These are phyloP conservation scores for Acronicta alni DNA, from an alignment of 2,888 invertebrate species.

Conservation along the genomic window DNA sequence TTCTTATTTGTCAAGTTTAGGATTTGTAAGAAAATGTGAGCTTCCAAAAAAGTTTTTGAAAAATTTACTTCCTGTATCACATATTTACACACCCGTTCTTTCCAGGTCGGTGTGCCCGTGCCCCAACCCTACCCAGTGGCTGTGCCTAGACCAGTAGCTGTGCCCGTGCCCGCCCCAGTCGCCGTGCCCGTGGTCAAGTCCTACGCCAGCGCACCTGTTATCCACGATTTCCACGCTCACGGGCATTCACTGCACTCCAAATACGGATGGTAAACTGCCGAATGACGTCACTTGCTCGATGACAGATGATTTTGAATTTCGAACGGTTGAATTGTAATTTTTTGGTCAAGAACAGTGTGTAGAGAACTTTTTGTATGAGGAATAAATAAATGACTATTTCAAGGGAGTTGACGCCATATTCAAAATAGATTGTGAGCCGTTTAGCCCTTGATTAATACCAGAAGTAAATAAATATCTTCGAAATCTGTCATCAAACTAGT, in stretches of 20 bases:
- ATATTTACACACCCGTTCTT: not conserved
- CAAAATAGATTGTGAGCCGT: conserved; percentile 32
- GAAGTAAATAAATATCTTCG: not conserved
- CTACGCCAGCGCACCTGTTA: conserved; percentile 58
- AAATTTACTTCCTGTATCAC: no score
- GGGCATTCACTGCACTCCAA: conserved; percentile 59
- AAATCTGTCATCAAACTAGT: conserved; percentile 53
- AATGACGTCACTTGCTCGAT: conserved; percentile 55
- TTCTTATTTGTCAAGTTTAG: no score
- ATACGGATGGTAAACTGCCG: conserved; percentile 69
- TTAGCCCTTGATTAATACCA: conserved; percentile 52
- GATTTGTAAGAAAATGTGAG: no score
- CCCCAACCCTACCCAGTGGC: conserved; percentile 86
- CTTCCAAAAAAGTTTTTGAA: no score
- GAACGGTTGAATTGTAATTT: not conserved
- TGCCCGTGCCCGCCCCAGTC: conserved; percentile 78
- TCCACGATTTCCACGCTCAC: conserved; percentile 55
- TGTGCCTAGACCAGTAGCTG: conserved; percentile 80
- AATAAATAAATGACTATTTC: conserved; percentile 1
- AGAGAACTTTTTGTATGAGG: not conserved
- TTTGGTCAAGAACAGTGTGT: no score
- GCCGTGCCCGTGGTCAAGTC: conserved; percentile 73
- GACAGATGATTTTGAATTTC: conserved; percentile 36
- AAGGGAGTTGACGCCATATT: conserved; percentile 44
- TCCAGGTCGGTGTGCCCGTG: conserved; percentile 82